These are phyloP conservation scores for Sternotherus odoratus DNA, from an alignment of 2,797 vertebrate species.

Conservation along the genomic window DNA sequence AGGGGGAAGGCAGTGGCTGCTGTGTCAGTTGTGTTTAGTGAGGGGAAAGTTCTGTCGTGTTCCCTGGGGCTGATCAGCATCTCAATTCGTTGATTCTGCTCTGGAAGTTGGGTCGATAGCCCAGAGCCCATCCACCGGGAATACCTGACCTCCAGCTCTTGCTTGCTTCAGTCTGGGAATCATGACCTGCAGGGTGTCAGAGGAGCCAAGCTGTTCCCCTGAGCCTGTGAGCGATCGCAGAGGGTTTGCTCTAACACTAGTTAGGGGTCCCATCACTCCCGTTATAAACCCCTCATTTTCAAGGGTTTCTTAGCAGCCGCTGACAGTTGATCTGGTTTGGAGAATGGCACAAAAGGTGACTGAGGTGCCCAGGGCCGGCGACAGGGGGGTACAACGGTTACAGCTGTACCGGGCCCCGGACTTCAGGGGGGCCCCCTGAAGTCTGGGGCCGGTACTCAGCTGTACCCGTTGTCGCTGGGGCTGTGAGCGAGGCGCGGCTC, in stretches of 20 bases:
- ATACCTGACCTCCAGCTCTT: background rate
- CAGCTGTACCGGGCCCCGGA: too few species aligned
- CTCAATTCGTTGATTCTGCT: background rate
- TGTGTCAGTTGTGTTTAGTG: background rate
- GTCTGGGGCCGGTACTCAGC: too few species aligned
- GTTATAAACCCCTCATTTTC: background rate
- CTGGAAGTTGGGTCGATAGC: background rate
- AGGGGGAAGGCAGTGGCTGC: background rate
- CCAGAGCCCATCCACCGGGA: background rate
- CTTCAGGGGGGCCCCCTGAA: too few species aligned
- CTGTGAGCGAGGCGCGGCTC: too few species aligned
- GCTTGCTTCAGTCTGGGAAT: background rate
- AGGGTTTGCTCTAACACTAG: background rate
- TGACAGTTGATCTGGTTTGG: background rate
- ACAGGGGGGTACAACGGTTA: too few species aligned
- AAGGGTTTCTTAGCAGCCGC: background rate
- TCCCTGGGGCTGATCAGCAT: background rate
- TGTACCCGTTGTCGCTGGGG: too few species aligned
- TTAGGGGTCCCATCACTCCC: background rate
- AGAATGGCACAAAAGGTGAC: background rate
- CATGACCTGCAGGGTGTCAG: background rate
- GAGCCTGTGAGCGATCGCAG: background rate
- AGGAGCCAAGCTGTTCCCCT: background rate
- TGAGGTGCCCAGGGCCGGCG: too few species aligned
- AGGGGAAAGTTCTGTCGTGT: background rate